A percentile compares a stretch with the other conserved stretches of the same genome.
phyloP scores from a whole-genome alignment of 30 jellyfish, hydroid and myxozoan species.

The Cassiopea xamachana region DNA sequence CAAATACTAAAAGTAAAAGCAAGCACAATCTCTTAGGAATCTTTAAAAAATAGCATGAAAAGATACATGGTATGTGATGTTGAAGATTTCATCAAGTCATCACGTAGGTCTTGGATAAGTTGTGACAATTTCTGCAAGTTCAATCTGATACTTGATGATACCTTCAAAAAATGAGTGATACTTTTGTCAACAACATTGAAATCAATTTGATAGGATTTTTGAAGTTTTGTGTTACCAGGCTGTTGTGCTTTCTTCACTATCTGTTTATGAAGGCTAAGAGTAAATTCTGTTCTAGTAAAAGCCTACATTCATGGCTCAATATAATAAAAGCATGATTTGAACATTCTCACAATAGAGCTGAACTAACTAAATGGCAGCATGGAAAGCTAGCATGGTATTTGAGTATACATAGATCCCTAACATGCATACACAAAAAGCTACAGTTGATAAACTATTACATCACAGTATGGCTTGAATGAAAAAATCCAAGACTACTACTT shows the following conservation, averaged over 20 bases:
- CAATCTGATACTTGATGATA: conserved; percentile 73
- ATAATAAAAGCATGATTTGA: too few relatives aligned
- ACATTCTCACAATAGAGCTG: too few relatives aligned
- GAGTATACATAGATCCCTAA: too few relatives aligned
- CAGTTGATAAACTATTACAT: too few relatives aligned
- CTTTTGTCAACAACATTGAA: conserved; percentile 16
- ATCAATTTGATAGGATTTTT: background rate
- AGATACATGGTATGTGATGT: conserved; percentile 78
- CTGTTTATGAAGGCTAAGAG: background rate
- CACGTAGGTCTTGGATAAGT: conserved; percentile 54
- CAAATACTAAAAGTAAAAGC: too few relatives aligned
- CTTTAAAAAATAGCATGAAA: background rate
- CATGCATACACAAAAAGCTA: too few relatives aligned
- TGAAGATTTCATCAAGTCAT: conserved; percentile 63
- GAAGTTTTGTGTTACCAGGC: background rate
- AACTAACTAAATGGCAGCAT: too few relatives aligned
- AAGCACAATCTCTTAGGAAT: too few relatives aligned
- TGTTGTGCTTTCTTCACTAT: background rate
- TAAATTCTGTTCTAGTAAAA: background rate
- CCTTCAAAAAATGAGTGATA: conserved; percentile 57
- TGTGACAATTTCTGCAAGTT: conserved; percentile 74
- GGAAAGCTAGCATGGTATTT: too few relatives aligned
- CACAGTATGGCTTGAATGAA: too few relatives aligned
- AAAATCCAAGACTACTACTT: too few relatives aligned
- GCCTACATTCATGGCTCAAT: conserved; percentile 1